Conservation (phyloP, 92 coral and sea anemone genomes). For the Epizoanthus rinbou region DNA sequence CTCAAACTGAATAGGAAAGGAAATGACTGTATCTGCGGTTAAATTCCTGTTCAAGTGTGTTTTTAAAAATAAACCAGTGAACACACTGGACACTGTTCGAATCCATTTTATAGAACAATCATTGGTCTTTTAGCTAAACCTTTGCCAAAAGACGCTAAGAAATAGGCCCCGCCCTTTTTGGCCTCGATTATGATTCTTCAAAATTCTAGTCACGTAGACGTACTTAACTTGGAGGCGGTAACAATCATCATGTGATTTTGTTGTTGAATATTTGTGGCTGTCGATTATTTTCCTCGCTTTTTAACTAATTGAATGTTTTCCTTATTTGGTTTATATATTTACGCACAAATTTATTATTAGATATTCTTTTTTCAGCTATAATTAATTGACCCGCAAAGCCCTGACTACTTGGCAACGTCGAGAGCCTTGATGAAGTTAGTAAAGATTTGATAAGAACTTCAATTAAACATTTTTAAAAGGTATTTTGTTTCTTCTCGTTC, state of each 20-base stretch:
- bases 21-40: background rate
- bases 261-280: constrained; percentile 27
- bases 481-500: no score
- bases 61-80: background rate
- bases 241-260: constrained; percentile 14
- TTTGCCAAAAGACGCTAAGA: constrained; percentile 17
- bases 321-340: background rate
- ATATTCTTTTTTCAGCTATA: background rate
- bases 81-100: background rate
- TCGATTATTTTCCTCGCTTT: background rate
- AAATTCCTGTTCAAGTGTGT: background rate
- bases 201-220: constrained; percentile 25
- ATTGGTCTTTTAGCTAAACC: background rate
- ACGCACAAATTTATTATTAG: background rate
- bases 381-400: background rate
- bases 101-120: background rate
- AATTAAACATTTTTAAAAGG: no score
- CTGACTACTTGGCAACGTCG: no score
- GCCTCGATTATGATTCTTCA: background rate
- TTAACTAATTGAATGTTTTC: background rate
- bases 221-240: background rate
- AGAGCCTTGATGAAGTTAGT: no score
- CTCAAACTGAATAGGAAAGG: background rate
- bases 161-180: constrained; percentile 33
- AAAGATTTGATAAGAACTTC: no score